Conservation (phyloP, 1,140 invertebrate species). For the Brachionus sp. region DNA sequence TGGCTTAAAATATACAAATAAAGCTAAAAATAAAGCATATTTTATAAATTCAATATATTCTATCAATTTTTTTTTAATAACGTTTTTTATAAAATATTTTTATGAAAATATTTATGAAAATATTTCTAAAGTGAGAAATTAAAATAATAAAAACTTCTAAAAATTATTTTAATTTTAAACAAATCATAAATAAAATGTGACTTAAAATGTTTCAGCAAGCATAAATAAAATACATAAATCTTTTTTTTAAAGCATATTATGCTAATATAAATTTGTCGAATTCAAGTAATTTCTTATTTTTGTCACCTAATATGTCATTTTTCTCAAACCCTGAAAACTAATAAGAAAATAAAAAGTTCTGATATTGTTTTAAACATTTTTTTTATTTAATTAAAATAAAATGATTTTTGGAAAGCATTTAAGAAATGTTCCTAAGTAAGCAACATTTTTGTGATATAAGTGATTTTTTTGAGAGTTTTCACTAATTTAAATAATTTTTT, state of each 20-base stretch:
- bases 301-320: not conserved
- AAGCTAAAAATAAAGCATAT: too few species aligned
- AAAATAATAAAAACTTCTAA: not conserved
- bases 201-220: not conserved
- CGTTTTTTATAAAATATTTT: too few species aligned
- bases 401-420: not conserved
- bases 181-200: not conserved
- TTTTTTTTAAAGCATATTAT: not conserved
- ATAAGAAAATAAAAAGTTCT: not conserved
- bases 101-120: too few species aligned
- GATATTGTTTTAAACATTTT: not conserved
- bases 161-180: not conserved
- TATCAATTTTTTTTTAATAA: too few species aligned
- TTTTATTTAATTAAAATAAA: not conserved
- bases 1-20: not conserved
- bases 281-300: not conserved
- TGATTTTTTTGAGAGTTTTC: too few species aligned
- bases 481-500: too few species aligned
- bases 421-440: not conserved
- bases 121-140: too few species aligned
- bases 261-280: not conserved
- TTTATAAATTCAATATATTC: too few species aligned
- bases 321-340: not conserved
- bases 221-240: not conserved
- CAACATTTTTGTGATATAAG: not conserved